These are phyloP conservation scores for Lottia gigantea DNA, from an alignment of 2,888 invertebrate species.

Conservation along the genomic window DNA sequence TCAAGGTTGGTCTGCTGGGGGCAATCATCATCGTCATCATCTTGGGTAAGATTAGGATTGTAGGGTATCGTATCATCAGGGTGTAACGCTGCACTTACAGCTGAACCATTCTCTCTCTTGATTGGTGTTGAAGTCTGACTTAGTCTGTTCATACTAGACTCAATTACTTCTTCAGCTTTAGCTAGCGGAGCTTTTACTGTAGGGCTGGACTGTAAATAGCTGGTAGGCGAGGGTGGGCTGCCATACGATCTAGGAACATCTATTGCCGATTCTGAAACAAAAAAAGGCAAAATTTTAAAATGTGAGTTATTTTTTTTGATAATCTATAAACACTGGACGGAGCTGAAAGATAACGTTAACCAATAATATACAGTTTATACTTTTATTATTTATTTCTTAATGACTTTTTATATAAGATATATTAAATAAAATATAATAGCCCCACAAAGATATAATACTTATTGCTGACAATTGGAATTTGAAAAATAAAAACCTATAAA, in stretches of 20 bases:
- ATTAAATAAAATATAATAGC: no score
- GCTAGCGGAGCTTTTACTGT: constrained; percentile 41
- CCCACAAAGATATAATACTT: no score
- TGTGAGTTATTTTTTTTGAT: no score
- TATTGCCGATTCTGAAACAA: constrained; percentile 43
- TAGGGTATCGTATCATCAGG: constrained; percentile 34
- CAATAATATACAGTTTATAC: no score
- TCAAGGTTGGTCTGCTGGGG: constrained; percentile 46
- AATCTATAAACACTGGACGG: neutral
- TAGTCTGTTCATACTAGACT: constrained; percentile 5
- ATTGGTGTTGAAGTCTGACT: neutral
- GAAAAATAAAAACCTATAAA: no score
- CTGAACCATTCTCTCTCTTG: neutral
- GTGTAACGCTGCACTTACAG: neutral
- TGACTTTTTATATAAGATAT: no score
- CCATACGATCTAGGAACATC: constrained; percentile 35
- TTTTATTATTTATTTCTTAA: no score
- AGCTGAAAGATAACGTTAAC: constrained; percentile 6
- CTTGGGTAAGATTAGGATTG: constrained; percentile 40
- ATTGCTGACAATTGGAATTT: no score
- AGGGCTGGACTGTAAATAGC: constrained; percentile 35
- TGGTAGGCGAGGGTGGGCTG: constrained; percentile 19
- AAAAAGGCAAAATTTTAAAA: neutral
- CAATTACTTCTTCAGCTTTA: constrained; percentile 26
- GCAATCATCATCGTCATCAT: constrained; percentile 37